Percentiles rank a stretch among this genome's conserved stretches.
These are phyloP conservation scores for Megaceryle torquata DNA, from an alignment of 2,113 vertebrate genomes.

Conservation along the genomic window DNA sequence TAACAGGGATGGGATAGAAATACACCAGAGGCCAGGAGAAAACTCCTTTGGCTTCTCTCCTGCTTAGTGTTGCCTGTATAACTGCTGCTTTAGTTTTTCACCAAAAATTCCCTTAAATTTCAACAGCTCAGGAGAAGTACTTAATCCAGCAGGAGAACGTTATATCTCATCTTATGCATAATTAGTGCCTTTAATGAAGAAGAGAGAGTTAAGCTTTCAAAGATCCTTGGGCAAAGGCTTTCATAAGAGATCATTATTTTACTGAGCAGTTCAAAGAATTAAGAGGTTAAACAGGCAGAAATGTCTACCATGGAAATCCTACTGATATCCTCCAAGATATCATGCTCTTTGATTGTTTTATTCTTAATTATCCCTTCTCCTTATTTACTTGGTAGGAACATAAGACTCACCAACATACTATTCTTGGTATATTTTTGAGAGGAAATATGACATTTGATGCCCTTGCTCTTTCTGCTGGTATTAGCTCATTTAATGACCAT, in stretches of 20 bases:
- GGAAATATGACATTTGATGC: not conserved
- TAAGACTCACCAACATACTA: not conserved
- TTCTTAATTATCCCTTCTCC: not conserved
- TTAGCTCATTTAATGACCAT: slow-evolving; percentile 45
- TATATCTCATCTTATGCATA: not conserved
- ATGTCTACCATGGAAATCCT: not conserved
- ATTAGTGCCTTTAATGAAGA: not conserved
- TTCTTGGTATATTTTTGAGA: not conserved
- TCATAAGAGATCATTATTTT: not conserved
- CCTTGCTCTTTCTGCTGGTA: not conserved
- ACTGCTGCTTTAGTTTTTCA: not conserved
- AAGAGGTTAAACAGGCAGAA: not conserved
- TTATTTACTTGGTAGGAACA: not conserved
- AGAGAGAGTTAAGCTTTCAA: too few species aligned
- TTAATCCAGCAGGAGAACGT: not conserved
- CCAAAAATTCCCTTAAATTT: not conserved
- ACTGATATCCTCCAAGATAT: not conserved
- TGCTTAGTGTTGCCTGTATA: not conserved
- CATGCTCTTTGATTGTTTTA: not conserved
- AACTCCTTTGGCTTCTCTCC: not conserved
- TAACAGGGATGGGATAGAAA: not conserved
- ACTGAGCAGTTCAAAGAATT: not conserved
- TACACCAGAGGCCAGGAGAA: not conserved
- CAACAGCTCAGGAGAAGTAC: not conserved
- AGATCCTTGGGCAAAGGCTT: too few species aligned